Evolutionary conservation across 1,140 invertebrate genomes (phyloP).

Genomic region (Laupala kohalensis): DNA sequence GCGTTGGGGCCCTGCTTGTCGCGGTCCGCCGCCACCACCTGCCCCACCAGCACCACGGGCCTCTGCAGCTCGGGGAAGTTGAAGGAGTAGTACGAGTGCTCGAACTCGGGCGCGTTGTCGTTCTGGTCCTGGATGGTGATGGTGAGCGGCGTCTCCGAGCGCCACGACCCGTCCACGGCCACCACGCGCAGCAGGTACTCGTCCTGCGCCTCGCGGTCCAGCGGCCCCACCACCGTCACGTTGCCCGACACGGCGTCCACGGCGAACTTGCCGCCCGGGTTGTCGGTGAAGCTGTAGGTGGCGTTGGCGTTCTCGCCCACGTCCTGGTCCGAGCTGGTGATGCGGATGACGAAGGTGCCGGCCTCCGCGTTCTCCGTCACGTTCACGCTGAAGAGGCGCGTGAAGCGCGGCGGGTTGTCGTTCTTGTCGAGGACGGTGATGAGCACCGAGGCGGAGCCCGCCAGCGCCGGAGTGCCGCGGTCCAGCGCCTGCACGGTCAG

Average conservation of each 20-base stretch:
- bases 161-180: constrained; percentile 79
- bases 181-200: constrained; percentile 80
- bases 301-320: constrained; percentile 77
- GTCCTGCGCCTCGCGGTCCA: constrained; percentile 81
- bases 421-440: constrained; percentile 83
- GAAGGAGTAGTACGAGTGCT: constrained; percentile 74
- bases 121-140: constrained; percentile 92
- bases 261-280: constrained; percentile 74
- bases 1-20: constrained; percentile 92
- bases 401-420: constrained; percentile 89
- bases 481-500: constrained; percentile 77
- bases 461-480: constrained; percentile 65
- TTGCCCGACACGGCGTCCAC: constrained; percentile 81
- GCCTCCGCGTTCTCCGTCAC: constrained; percentile 90
- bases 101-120: constrained; percentile 86
- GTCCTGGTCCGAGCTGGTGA: constrained; percentile 84
- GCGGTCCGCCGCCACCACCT: constrained; percentile 73
- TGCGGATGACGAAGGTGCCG: constrained; percentile 80
- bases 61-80: constrained; percentile 77
- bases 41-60: constrained; percentile 67
- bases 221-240: constrained; percentile 69
- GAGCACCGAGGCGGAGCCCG: constrained; percentile 71
- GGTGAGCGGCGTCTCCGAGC: constrained; percentile 72
- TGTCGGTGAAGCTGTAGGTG: constrained; percentile 76
- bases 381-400: constrained; percentile 80